Conservation (phyloP, 2,113 vertebrate species). For the Eidolon helvum region DNA sequence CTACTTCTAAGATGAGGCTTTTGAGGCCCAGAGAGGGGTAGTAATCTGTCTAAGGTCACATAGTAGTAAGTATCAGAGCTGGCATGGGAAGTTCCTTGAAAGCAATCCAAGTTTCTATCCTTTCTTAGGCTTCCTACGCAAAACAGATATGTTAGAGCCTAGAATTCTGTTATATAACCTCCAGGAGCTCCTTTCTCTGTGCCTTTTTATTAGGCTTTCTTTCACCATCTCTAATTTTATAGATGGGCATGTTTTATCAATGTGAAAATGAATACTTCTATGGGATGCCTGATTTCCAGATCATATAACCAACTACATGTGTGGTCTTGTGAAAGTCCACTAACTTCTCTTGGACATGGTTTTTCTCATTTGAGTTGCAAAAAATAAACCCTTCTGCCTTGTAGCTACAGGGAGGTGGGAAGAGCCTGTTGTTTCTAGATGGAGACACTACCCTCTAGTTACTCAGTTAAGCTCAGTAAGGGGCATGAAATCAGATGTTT, state of each 20-base stretch:
- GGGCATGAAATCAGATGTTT: constrained; percentile 77
- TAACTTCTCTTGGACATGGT: not conserved
- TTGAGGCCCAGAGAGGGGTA: not conserved
- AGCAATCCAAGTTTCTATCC: not conserved
- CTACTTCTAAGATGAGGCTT: not conserved
- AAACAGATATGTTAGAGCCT: not conserved
- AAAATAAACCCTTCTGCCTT: constrained; percentile 16
- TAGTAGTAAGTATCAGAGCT: not conserved
- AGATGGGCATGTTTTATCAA: not conserved
- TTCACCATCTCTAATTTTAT: not conserved
- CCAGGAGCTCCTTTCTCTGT: not conserved
- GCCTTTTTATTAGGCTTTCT: not conserved
- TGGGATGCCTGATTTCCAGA: not conserved
- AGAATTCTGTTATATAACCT: not conserved
- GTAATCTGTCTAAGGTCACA: not conserved
- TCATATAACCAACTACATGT: not conserved
- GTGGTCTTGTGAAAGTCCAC: not conserved
- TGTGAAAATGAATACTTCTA: not conserved
- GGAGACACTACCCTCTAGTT: constrained; percentile 63
- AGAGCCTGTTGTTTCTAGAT: not conserved
- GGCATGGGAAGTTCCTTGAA: not conserved
- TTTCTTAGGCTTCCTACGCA: not conserved
- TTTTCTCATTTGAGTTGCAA: constrained; percentile 12
- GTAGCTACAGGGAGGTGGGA: not conserved
- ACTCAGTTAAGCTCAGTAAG: constrained; percentile 64